Evolutionary conservation across 2,113 vertebrate species (phyloP), one percentile per base, ranked within the genome.

Genomic region (Pleuronectes platessa): DNA sequence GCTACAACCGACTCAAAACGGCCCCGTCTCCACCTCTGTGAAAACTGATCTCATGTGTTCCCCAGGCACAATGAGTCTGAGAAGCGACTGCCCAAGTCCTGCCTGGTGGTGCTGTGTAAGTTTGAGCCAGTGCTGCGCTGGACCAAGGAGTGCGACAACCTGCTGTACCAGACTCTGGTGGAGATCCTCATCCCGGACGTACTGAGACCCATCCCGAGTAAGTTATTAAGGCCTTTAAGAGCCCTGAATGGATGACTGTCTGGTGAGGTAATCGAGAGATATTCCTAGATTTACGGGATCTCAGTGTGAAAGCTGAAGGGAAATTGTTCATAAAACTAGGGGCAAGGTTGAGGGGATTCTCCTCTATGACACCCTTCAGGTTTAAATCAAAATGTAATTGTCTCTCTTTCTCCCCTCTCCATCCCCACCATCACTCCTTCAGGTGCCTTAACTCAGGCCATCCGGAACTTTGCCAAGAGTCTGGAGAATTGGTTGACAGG

Each of bases 381-480:
- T 40, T 56, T 15, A 76, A 18, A 76, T 23, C 3, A 24, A 5
- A 66, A 65, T 47, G 0, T 27, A 11, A n/a, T 49, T 17, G 3
- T 55, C 5, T 17, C 42, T 26, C 3, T 56, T 4, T 56, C n/a
- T 45, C 56, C 24, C 37, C 24, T 65, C 10, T 11, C 8, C 31
- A 26, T 74, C 17, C 7, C 51, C 2, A 6, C 59, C 5, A 35
- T 7, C 55, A 2, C 61, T 61, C 1, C 42, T 13, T 42, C 80
- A 98, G 97, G 97, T 96, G 96, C 97, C 95, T 96, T 98, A 95
- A 98, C 97, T 88, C 97, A 98, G 95, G 97, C 97, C 63, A 97
- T 98, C 84, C 96, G 97, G 18, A 98, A 98, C 92, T 97, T 97
- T 91, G 97, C 96, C 87, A 98, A 97, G 92, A 97, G 95, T 88